Evolutionary conservation across 2,113 vertebrate species (phyloP).

Genomic region (Anser cygnoides): DNA sequence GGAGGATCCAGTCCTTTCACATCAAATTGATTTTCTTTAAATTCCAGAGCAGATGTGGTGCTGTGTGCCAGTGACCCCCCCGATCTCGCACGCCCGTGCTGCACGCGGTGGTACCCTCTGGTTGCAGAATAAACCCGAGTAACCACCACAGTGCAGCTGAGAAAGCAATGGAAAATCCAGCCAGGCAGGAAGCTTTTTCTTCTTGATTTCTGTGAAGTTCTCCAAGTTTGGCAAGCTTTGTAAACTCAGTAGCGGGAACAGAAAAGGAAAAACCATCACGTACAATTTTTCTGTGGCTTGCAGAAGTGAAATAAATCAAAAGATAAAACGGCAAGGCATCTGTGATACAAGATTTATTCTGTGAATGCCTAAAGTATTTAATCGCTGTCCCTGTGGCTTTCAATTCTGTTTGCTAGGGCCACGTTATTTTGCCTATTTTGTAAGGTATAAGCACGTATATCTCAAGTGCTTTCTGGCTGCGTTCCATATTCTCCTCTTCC

Average conservation of each 20-base stretch:
- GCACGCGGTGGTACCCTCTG: background rate
- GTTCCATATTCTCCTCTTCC: background rate
- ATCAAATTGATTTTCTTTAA: background rate
- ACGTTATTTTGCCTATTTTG: background rate
- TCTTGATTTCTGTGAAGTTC: conserved; percentile 35
- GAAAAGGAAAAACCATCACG: conserved; percentile 57
- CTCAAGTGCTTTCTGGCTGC: background rate
- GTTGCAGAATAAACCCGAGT: background rate
- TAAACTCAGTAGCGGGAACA: background rate
- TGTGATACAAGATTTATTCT: background rate
- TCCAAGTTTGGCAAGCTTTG: conserved; percentile 24
- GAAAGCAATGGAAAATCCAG: conserved; percentile 61
- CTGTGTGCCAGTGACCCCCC: background rate
- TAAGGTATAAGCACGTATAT: background rate
- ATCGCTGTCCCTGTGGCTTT: background rate
- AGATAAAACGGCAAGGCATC: conserved; percentile 23
- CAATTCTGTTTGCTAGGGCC: background rate
- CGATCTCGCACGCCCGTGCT: background rate
- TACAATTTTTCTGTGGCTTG: conserved; percentile 44
- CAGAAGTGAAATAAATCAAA: conserved; percentile 51
- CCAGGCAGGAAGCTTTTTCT: conserved; percentile 42
- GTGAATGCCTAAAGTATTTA: conserved; percentile 13
- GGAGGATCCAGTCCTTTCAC: background rate
- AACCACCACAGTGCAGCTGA: background rate
- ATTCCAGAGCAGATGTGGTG: background rate